Evolutionary conservation across 2,888 invertebrate genomes (phyloP).

Genomic region (Drosophila robusta): DNA sequence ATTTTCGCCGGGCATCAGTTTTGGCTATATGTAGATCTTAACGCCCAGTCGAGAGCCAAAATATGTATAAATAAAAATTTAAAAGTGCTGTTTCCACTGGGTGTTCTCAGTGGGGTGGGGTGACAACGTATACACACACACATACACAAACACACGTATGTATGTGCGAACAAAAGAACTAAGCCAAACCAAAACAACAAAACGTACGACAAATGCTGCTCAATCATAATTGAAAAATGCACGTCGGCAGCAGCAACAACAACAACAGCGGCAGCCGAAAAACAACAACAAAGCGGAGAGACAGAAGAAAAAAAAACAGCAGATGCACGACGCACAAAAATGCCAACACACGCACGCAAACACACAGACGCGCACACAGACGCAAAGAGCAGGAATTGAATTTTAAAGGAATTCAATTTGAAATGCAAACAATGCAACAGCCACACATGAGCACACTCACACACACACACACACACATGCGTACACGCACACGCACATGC

Average conservation of each 20-base stretch:
- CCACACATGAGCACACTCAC: slow-evolving; percentile 44
- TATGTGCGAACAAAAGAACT: slow-evolving; percentile 54
- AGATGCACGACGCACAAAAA: slow-evolving; percentile 73
- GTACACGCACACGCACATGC: slow-evolving; percentile 38
- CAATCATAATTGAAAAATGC: slow-evolving; percentile 80
- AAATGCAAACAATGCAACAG: slow-evolving; percentile 77
- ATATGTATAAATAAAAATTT: neutral
- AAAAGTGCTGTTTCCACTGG: slow-evolving; percentile 2
- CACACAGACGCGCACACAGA: slow-evolving; percentile 15
- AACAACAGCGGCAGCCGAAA: slow-evolving; percentile 42
- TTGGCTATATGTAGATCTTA: slow-evolving; percentile 1
- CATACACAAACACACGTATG: slow-evolving; percentile 5
- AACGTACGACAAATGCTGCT: slow-evolving; percentile 78
- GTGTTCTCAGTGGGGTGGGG: slow-evolving; percentile 4
- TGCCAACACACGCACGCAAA: slow-evolving; percentile 63
- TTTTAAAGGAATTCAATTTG: slow-evolving; percentile 79
- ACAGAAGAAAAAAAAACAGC: slow-evolving; percentile 64
- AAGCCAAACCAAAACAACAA: slow-evolving; percentile 79
- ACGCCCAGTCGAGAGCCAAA: neutral
- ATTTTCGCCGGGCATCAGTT: slow-evolving; percentile 16
- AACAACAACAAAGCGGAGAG: slow-evolving; percentile 47
- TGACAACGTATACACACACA: slow-evolving; percentile 9
- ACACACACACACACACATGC: slow-evolving; percentile 24
- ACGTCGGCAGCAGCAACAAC: slow-evolving; percentile 45
- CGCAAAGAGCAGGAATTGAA: slow-evolving; percentile 51